Conservation (phyloP, 2,888 invertebrate genomes). For the Stomorhina lunata region DNA sequence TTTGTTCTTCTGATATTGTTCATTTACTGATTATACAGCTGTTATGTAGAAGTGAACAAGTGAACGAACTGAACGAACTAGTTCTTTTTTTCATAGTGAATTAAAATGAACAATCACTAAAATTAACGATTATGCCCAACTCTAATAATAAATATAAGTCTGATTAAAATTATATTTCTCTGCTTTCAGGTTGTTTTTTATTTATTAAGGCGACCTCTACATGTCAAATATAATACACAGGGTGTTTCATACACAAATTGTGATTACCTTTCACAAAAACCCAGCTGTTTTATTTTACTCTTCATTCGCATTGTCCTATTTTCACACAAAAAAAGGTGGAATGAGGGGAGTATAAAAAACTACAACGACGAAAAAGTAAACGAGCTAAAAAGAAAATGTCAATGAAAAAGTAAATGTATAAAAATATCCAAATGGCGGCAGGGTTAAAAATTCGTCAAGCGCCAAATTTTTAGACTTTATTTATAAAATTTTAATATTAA, state of each 20-base stretch:
- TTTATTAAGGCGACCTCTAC: neutral
- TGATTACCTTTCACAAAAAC: neutral
- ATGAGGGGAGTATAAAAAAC: conserved; percentile 60
- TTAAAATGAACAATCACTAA: no score
- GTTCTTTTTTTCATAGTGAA: no score
- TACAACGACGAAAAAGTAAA: conserved; percentile 62
- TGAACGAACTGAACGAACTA: no score
- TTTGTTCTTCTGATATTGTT: no score
- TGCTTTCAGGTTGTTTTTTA: no score
- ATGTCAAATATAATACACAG: neutral
- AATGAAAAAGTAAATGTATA: conserved; percentile 71
- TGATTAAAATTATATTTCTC: no score
- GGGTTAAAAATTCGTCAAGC: conserved; percentile 72
- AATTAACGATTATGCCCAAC: no score
- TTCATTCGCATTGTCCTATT: neutral
- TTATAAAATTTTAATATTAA: conserved; percentile 61
- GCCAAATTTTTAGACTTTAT: conserved; percentile 74
- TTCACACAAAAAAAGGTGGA: conserved; percentile 8
- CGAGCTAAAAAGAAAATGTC: conserved; percentile 65
- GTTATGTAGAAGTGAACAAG: no score
- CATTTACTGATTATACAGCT: no score
- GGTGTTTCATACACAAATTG: neutral
- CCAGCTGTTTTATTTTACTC: neutral
- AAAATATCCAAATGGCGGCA: conserved; percentile 79
- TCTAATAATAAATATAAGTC: no score